These are phyloP conservation scores for Oophaga sylvatica DNA, from an alignment of 2,797 vertebrate genomes.

Conservation along the genomic window DNA sequence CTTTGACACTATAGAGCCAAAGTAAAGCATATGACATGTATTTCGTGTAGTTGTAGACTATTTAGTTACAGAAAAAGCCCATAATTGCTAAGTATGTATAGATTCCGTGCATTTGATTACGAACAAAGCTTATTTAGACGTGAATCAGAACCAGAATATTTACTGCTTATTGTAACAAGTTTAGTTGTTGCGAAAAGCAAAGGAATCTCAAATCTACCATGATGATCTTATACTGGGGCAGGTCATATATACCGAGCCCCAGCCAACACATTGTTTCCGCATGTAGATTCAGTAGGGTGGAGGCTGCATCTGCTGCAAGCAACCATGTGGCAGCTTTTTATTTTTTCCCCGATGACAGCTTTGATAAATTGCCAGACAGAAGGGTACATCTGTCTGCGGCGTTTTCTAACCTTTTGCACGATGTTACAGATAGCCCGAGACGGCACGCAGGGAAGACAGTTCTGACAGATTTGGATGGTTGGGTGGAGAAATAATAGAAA, in stretches of 20 bases:
- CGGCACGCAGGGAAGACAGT: constrained; percentile 43
- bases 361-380: neutral
- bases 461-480: constrained; percentile 58
- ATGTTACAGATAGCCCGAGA: constrained; percentile 58
- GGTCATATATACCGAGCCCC: neutral
- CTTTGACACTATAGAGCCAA: too few species aligned
- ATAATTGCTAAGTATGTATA: neutral
- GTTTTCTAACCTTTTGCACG: constrained; percentile 43
- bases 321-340: constrained; percentile 56
- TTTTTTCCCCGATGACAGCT: constrained; percentile 39
- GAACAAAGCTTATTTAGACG: neutral
- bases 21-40: too few species aligned
- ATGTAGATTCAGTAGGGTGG: constrained; percentile 29
- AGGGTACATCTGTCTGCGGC: constrained; percentile 17
- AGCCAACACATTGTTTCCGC: constrained; percentile 14
- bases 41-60: neutral
- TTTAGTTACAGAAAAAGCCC: neutral
- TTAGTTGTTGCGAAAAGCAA: too few species aligned
- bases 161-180: neutral
- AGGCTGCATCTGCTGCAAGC: constrained; percentile 54
- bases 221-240: neutral
- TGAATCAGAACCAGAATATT: neutral
- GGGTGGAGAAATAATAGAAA: constrained; percentile 39
- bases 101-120: neutral
- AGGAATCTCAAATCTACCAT: too few species aligned